phyloP scores from a whole-genome alignment of 1,140 invertebrate genomes.

The Bombus fervidus region DNA sequence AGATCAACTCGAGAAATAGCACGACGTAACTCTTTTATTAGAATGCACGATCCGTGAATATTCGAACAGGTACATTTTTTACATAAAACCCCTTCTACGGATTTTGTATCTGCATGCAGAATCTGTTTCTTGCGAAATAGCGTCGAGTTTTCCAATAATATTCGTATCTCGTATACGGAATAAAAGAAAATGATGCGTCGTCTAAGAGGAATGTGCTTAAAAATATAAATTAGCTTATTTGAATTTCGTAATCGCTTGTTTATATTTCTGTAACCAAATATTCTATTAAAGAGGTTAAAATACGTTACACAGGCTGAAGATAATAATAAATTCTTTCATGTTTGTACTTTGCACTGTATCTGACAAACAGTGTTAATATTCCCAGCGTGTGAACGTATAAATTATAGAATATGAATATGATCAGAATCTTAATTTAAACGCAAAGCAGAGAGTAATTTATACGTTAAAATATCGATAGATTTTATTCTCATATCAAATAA shows the following conservation, averaged over 20 bases:
- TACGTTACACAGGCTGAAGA: neutral
- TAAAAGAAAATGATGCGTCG: neutral
- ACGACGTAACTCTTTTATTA: slow-evolving; percentile 12
- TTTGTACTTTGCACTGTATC: neutral
- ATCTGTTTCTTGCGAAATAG: too few relatives aligned
- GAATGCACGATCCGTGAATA: neutral
- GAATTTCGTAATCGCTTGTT: neutral
- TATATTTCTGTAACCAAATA: neutral
- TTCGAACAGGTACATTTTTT: neutral
- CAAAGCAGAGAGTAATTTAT: too few relatives aligned
- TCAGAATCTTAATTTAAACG: too few relatives aligned
- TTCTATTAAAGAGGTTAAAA: neutral
- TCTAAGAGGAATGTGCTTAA: neutral
- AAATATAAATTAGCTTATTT: slow-evolving; percentile 3
- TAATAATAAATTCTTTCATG: neutral
- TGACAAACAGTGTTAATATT: neutral
- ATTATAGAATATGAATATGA: neutral
- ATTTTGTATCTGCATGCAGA: neutral
- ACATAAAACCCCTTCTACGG: neutral
- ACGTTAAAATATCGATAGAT: too few relatives aligned
- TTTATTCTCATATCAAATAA: too few relatives aligned
- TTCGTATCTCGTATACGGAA: neutral
- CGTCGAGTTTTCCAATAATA: neutral
- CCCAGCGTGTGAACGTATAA: neutral
- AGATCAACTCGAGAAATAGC: slow-evolving; percentile 67